Evolutionary conservation across 2,113 vertebrate genomes (phyloP).

Genomic region (Psittacula cyanocephala): DNA sequence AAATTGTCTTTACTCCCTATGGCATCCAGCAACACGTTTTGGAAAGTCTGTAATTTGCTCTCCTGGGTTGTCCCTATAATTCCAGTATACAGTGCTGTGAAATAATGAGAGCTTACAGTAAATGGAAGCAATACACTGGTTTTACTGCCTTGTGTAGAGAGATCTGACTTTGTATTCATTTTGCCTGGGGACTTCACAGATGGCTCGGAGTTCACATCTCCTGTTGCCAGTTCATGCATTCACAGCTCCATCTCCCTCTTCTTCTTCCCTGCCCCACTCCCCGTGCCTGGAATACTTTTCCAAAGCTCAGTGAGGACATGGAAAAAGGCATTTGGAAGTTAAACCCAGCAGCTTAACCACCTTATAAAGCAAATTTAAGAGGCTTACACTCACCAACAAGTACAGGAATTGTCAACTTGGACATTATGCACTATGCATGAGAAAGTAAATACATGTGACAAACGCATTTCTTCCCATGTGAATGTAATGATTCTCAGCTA

Average conservation of each 20-base stretch:
- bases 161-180: background rate
- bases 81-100: background rate
- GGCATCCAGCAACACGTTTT: background rate
- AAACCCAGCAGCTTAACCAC: conserved; percentile 13
- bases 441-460: background rate
- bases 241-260: background rate
- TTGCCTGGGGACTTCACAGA: background rate
- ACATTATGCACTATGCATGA: background rate
- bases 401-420: background rate
- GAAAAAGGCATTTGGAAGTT: conserved; percentile 1
- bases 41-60: background rate
- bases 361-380: background rate
- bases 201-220: background rate
- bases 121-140: background rate
- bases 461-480: background rate
- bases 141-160: background rate
- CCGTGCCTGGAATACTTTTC: background rate
- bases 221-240: background rate
- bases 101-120: background rate
- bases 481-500: background rate
- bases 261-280: background rate
- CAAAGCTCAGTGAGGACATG: background rate
- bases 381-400: conserved; percentile 8
- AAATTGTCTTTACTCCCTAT: background rate
- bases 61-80: background rate